A percentile compares a stretch with the other conserved stretches of the same genome.
These are phyloP conservation scores for Tillus elongatus DNA, from an alignment of 2,888 invertebrate genomes.

Conservation along the genomic window DNA sequence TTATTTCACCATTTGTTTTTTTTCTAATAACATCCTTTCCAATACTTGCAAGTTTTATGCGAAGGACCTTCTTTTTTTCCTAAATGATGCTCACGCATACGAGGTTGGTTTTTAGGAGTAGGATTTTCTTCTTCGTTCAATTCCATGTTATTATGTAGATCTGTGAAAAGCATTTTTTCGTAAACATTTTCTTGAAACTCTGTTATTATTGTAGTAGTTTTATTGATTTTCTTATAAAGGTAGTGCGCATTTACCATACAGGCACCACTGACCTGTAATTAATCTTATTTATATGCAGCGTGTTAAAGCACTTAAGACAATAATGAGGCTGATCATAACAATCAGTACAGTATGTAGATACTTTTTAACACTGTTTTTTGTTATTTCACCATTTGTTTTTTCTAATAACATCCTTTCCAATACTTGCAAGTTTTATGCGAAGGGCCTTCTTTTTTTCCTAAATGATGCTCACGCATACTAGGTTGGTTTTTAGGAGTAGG, in stretches of 20 bases:
- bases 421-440: neutral
- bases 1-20: neutral
- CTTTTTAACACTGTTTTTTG: neutral
- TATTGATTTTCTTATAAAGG: neutral
- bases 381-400: neutral
- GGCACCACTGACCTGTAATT: no score
- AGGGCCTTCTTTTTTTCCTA: neutral
- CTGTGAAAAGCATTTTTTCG: neutral
- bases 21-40: neutral
- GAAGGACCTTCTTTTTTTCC: neutral
- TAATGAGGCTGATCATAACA: neutral
- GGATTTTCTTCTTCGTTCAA: neutral
- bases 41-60: neutral
- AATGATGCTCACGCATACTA: neutral
- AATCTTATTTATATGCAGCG: neutral
- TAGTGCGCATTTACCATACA: constrained; percentile 2
- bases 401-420: neutral
- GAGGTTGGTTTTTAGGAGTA: neutral
- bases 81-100: constrained; percentile 1
- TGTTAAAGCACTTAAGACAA: constrained; percentile 2
- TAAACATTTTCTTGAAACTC: neutral
- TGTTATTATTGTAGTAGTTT: neutral
- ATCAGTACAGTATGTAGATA: neutral
- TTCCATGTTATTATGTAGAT: neutral
- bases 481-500: neutral